These are phyloP conservation scores for Falco rusticolus DNA, from an alignment of 2,797 vertebrate species.

Conservation along the genomic window DNA sequence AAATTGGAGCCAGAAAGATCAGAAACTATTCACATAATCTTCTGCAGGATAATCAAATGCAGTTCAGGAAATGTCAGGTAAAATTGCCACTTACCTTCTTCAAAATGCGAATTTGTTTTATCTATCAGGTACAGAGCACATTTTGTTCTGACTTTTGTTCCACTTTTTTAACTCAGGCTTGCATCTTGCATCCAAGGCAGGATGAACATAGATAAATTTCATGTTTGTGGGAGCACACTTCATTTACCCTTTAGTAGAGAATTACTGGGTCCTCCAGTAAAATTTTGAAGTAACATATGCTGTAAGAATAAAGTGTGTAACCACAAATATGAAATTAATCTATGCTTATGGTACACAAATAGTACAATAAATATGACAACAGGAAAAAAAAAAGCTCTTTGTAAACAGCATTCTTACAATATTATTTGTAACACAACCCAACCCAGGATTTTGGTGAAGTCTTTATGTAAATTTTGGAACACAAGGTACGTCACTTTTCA, in stretches of 20 bases:
- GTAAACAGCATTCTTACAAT: background rate
- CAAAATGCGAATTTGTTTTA: background rate
- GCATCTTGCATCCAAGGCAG: background rate
- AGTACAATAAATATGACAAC: background rate
- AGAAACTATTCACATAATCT: background rate
- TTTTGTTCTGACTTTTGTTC: background rate
- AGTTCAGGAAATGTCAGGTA: background rate
- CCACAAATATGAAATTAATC: background rate
- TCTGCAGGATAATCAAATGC: conserved; percentile 1
- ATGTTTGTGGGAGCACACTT: background rate
- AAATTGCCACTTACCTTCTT: background rate
- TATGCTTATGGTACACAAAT: background rate
- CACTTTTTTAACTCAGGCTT: background rate
- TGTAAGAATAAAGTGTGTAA: background rate
- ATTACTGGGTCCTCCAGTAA: background rate
- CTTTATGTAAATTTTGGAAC: background rate
- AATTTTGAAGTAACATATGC: background rate
- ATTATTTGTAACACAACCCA: background rate
- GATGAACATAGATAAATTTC: background rate
- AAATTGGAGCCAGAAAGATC: background rate
- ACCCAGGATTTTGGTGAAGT: background rate
- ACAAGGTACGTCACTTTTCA: background rate
- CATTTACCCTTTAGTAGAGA: background rate
- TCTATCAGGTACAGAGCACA: background rate
- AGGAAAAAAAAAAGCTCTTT: background rate